phyloP scores from a whole-genome alignment of 2,888 invertebrate species.

The Pseudococcus jackbeardsleyi region DNA sequence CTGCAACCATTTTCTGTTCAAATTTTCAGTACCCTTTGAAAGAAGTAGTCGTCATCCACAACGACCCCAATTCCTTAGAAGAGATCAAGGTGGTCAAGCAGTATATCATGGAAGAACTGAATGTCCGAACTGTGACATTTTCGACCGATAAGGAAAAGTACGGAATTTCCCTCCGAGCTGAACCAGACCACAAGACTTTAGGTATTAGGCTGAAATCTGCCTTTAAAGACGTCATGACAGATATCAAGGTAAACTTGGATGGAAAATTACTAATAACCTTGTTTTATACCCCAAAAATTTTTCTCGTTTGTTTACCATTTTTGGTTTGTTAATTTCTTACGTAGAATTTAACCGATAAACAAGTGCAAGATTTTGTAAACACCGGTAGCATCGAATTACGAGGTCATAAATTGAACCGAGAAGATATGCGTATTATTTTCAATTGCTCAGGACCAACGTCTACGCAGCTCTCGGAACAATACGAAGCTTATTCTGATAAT shows the following conservation, averaged over 20 bases:
- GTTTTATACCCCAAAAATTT: not conserved
- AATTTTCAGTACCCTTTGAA: constrained; percentile 85
- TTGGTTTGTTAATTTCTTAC: not conserved
- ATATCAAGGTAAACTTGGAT: constrained; percentile 78
- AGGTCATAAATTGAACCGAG: constrained; percentile 82
- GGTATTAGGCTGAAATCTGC: constrained; percentile 91
- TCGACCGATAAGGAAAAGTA: constrained; percentile 93
- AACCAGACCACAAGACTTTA: constrained; percentile 93
- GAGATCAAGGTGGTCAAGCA: constrained; percentile 84
- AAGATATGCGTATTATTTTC: constrained; percentile 88
- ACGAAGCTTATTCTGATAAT: constrained; percentile 91
- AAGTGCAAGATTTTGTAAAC: constrained; percentile 67
- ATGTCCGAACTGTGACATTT: constrained; percentile 86
- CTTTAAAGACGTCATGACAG: constrained; percentile 87
- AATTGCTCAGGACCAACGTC: constrained; percentile 77
- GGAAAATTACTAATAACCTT: not conserved
- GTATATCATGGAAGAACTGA: constrained; percentile 93
- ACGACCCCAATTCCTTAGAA: constrained; percentile 81
- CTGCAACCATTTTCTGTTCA: not conserved
- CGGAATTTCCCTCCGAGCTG: constrained; percentile 90
- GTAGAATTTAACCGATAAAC: constrained; percentile 66
- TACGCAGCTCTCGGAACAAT: constrained; percentile 75
- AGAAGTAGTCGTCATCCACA: constrained; percentile 95
- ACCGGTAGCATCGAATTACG: constrained; percentile 73
- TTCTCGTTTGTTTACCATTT: not conserved